Evolutionary conservation across 2,113 vertebrate species (phyloP).

Genomic region (Stigmatopora nigra): DNA sequence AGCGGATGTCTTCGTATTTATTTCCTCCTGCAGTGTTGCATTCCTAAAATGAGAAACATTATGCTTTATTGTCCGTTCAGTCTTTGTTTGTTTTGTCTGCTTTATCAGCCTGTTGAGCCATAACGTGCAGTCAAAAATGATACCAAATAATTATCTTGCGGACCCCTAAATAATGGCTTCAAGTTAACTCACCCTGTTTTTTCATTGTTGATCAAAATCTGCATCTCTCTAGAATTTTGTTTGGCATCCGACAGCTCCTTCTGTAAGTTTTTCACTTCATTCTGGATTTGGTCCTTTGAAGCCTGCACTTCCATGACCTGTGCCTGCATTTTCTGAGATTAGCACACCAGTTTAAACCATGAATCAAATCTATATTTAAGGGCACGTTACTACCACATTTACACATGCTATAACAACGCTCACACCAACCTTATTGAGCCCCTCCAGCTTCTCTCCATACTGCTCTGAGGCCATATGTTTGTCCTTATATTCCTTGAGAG

Average conservation of each 20-base stretch:
- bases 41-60: conserved; percentile 59
- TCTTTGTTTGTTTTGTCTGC: no score
- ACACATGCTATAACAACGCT: conserved; percentile 11
- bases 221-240: conserved; percentile 74
- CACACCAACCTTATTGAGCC: conserved; percentile 77
- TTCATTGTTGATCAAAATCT: conserved; percentile 74
- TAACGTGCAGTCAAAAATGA: background rate
- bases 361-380: background rate
- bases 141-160: background rate
- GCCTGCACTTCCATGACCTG: conserved; percentile 74
- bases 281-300: conserved; percentile 74
- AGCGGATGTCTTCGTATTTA: conserved; percentile 77
- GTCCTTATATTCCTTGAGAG: conserved; percentile 85
- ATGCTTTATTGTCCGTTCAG: no score
- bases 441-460: conserved; percentile 77
- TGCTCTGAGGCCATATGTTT: conserved; percentile 83
- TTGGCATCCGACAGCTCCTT: conserved; percentile 74
- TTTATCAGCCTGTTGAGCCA: background rate
- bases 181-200: conserved; percentile 74
- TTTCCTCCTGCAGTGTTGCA: conserved; percentile 70
- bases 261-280: conserved; percentile 74
- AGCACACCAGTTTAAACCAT: conserved; percentile 3
- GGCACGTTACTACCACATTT: background rate
- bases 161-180: background rate
- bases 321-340: conserved; percentile 81